These are phyloP conservation scores for Simalia tracyae DNA, from an alignment of 2,797 vertebrate species.

Conservation along the genomic window DNA sequence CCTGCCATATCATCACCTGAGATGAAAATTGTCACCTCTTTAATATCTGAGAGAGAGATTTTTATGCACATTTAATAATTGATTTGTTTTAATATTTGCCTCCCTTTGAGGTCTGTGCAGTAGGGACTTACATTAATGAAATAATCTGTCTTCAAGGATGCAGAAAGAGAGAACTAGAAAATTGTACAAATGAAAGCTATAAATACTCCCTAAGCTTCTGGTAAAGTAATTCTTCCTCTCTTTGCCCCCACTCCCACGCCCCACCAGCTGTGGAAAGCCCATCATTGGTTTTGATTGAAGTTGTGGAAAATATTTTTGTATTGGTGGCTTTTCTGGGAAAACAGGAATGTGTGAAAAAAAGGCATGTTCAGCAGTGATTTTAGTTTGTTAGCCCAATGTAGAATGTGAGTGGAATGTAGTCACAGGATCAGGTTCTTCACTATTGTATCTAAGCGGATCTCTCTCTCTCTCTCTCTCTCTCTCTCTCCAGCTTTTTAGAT, in stretches of 20 bases:
- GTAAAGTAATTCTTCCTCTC: neutral
- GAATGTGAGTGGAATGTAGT: neutral
- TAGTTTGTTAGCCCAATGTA: neutral
- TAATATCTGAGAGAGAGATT: constrained; percentile 18
- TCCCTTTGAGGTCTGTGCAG: neutral
- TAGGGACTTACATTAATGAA: constrained; percentile 16
- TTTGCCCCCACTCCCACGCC: too few relatives aligned
- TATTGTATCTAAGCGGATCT: neutral
- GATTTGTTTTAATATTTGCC: constrained; percentile 35
- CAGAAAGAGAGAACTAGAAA: constrained; percentile 8
- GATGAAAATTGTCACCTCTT: constrained; percentile 11
- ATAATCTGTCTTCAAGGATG: constrained; percentile 26
- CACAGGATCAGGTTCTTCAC: neutral
- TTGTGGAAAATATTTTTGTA: neutral
- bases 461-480: neutral
- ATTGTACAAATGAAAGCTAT: constrained; percentile 28
- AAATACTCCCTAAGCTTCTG: constrained; percentile 18
- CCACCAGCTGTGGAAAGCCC: neutral
- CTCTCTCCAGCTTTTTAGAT: neutral
- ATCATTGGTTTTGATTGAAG: neutral
- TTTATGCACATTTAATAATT: constrained; percentile 30
- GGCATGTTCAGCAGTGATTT: neutral
- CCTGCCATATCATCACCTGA: neutral
- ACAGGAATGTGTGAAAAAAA: neutral
- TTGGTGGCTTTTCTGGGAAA: neutral